These are phyloP conservation scores for Vanessa atalanta DNA, from an alignment of 1,140 invertebrate genomes.

Conservation along the genomic window DNA sequence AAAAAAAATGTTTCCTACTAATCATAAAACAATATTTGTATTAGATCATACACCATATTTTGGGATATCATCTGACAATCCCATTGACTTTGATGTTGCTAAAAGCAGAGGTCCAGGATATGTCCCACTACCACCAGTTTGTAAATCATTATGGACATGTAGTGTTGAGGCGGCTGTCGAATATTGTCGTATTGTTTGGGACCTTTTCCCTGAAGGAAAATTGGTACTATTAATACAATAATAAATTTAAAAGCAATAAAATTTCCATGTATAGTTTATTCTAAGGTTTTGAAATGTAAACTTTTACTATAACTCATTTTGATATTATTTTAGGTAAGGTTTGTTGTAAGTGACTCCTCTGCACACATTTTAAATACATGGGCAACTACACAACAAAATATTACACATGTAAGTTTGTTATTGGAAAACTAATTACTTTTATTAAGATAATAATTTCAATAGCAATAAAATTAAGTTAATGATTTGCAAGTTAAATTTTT, in stretches of 20 bases:
- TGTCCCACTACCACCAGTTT: conserved; percentile 85
- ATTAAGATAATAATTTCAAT: neutral
- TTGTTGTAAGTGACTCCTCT: conserved; percentile 90
- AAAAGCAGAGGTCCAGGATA: conserved; percentile 86
- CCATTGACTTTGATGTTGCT: conserved; percentile 93
- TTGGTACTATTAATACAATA: conserved; percentile 82
- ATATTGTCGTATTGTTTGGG: conserved; percentile 97
- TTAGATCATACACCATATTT: conserved; percentile 96
- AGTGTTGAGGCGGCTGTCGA: conserved; percentile 96
- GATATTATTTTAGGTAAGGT: conserved; percentile 84
- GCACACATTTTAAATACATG: conserved; percentile 92
- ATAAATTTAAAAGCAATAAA: too few relatives aligned
- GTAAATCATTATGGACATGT: conserved; percentile 96
- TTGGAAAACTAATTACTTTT: neutral
- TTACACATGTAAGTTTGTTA: conserved; percentile 85
- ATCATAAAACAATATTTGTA: conserved; percentile 97
- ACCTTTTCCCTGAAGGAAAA: conserved; percentile 94
- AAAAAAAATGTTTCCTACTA: conserved; percentile 77
- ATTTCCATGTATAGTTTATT: too few relatives aligned
- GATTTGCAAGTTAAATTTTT: too few relatives aligned
- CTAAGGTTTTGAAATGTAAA: too few relatives aligned
- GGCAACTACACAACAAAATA: conserved; percentile 89
- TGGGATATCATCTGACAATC: conserved; percentile 91
- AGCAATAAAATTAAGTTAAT: too few relatives aligned
- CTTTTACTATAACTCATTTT: neutral